Base-by-base conservation (phyloP, 1,140 invertebrate species). In the Copidosoma floridanum region DNA sequence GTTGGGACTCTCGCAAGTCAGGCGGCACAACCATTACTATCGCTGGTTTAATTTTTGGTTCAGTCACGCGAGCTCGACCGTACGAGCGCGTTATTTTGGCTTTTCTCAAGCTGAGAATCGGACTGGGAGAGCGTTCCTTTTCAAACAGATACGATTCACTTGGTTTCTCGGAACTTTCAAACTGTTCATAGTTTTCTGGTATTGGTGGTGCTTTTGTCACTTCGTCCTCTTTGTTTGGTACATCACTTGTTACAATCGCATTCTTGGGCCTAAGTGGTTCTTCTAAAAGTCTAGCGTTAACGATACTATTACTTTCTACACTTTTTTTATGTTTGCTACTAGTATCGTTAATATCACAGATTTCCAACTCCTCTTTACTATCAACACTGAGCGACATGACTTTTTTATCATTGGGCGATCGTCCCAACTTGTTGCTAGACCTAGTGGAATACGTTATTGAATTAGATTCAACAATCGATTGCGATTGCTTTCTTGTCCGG, bases 301-400 rank as follows among this genome's bases (percentile, higher is more conserved):
- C 3, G 23, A 21, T 21, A 29, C 27, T 8, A 46, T 11, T 48
- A 23, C 26, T 57, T n/a, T 61, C 52, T 7, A 54, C 18, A 14
- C 20, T 35, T 43, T 50, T 27, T n/a, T 38, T 57, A 1, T 18
- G 24, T 24, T 56, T 37, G 12, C n/a, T 48, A 35, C 21, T 43
- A 6, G 58, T 32, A 40, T 69, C 63, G 54, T 70, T 72, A 21
- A 68, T 53, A 35, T 73, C 69, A 55, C 60, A 67, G 57, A 71
- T 69, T 53, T 73, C 65, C 0, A 65, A 41, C 23, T 64, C 65
- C 26, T 67, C 65, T n/a, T 56, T 59, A 20, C 64, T 44, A 43
- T 56, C 60, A 21, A 54, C 40, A 35, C 32, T 55, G 5, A 50
- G 16, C n/a, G 52, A 12, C 11, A 44, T 16, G 14, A 47, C 35